phyloP scores from a whole-genome alignment of 2,888 invertebrate genomes.

The Yponomeuta cagnagella region DNA sequence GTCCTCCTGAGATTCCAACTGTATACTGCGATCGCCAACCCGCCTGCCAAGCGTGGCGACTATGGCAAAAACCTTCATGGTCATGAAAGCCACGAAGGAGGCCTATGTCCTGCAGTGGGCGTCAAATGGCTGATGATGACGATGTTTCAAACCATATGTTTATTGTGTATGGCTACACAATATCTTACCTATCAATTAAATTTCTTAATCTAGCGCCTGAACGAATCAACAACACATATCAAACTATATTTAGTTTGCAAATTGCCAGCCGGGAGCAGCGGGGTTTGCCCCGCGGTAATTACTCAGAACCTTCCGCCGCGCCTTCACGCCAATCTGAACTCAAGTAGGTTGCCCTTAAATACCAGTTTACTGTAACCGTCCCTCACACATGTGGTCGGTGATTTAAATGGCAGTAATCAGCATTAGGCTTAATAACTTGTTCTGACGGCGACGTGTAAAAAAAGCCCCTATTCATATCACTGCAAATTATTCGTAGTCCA shows the following conservation, averaged over 20 bases:
- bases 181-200: no score
- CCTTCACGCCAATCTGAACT: not conserved
- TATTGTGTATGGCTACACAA: no score
- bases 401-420: conserved; percentile 11
- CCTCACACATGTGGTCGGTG: conserved; percentile 4
- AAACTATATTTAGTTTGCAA: conserved; percentile 3
- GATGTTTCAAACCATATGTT: no score
- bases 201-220: no score
- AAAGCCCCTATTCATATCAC: not conserved
- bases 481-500: not conserved
- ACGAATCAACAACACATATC: no score
- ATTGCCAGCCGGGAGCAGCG: conserved; percentile 7
- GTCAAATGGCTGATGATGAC: no score
- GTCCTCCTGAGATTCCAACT: no score
- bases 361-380: not conserved
- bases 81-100: no score
- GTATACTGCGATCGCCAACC: no score
- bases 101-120: no score
- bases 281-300: conserved; percentile 6
- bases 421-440: not conserved
- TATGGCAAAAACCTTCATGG: no score
- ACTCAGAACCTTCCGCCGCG: not conserved
- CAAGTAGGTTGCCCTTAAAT: not conserved
- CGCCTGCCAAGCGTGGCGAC: no score
- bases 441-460: not conserved